Base-by-base conservation (phyloP, 2,888 invertebrate species). In the Agrotis exclamationis region DNA sequence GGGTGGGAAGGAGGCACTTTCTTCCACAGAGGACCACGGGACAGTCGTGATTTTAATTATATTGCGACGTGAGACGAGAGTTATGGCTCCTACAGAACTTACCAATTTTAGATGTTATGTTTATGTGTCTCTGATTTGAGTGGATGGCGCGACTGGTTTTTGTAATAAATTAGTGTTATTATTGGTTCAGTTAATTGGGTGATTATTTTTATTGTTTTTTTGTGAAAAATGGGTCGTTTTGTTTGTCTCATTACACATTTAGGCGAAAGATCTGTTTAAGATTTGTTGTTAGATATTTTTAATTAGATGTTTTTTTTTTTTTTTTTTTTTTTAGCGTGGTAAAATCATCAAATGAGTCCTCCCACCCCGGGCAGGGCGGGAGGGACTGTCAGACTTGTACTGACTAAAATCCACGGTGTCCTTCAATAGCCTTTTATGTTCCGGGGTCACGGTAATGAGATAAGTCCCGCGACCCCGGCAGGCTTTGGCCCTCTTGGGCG, bases 21-120 rank as follows among this genome's bases (percentile, higher is more conserved):
- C 95, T 94, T 94, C 93, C 91, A 91, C 90, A 90, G 91, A 93
- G 95, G 96, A 96, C 96, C 92, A 91, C 94, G 94, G 94, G 93
- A 94, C 94, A 93, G 94, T 95, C 94, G 92, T 94, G 95, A 95
- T 96, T 96, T 95, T 96, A 96, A 96, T 96, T 96, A 96, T 95
- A 95, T 95, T 93, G 93, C 93, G 92, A 94, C 93, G 94, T 93
- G 92, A 92, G 92, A 93, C 90, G 91, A 91, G 92, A 95, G 92
- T 94, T 95, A 95, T 93, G 90, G 91, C 89, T 88, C 84, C 83
- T 84, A 86, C 84, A 89, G 90, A 92, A 91, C 86, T 92, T 92
- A 88, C 91, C 86, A 86, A 87, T 86, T 80, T 84, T 63, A 74
- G 85, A 84, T 86, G 82, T 86, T 84, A 85, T 85, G 83, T 87